These are phyloP conservation scores for Aproaerema taeniolella DNA, from an alignment of 2,888 invertebrate species.

Conservation along the genomic window DNA sequence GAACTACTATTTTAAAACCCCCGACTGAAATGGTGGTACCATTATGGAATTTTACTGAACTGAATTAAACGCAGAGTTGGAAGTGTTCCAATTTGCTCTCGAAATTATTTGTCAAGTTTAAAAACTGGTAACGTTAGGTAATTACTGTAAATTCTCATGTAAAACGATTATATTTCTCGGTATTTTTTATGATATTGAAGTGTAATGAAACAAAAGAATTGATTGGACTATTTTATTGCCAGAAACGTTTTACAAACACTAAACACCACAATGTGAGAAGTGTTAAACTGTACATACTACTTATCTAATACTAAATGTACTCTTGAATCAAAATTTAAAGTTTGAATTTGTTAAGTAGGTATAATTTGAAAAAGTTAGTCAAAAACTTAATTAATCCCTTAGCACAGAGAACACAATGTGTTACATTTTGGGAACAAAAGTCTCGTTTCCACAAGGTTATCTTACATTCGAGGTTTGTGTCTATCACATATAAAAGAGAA, in stretches of 20 bases:
- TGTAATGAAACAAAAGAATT: slow-evolving; percentile 29
- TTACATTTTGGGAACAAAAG: slow-evolving; percentile 43
- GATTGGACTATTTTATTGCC: slow-evolving; percentile 76
- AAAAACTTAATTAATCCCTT: slow-evolving; percentile 47
- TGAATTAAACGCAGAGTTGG: no score
- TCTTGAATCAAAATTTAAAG: slow-evolving; percentile 48
- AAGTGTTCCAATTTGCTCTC: no score
- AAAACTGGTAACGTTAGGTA: no score
- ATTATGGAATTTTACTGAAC: no score
- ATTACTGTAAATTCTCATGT: no score
- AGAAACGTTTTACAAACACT: slow-evolving; percentile 74
- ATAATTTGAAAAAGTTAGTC: slow-evolving; percentile 53
- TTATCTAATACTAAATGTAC: slow-evolving; percentile 66
- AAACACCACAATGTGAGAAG: slow-evolving; percentile 51
- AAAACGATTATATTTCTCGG: no score
- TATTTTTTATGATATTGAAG: no score
- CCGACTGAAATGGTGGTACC: no score
- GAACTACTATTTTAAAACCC: no score
- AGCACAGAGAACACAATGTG: slow-evolving; percentile 54
- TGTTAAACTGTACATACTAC: slow-evolving; percentile 69
- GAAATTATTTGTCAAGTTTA: no score
- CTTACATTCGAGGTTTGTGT: slow-evolving; percentile 70
- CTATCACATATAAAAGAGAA: slow-evolving; percentile 61
- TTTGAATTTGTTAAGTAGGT: slow-evolving; percentile 40
- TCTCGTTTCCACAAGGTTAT: slow-evolving; percentile 55